Base-by-base conservation (phyloP, 53 echinoderm and acorn worm genomes). In the Patiria pectinifera region DNA sequence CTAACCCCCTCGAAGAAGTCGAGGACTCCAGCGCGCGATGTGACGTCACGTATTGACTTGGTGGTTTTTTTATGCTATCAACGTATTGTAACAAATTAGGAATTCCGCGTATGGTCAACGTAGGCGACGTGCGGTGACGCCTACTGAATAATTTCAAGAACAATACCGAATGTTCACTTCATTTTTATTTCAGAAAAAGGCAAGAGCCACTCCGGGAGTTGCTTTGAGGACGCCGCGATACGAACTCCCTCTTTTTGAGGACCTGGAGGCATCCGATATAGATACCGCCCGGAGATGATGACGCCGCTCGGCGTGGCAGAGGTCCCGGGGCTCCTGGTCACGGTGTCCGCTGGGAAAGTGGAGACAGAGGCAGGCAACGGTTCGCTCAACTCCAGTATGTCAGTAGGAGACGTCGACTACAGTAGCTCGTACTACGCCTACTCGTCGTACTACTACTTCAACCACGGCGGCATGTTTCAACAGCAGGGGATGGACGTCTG, bases 401-500 rank as follows among this genome's bases (percentile, higher is more conserved):
- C 19, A 0, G 45, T 0, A 8, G 88, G 24, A 26, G 78, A 44
- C 15, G 84, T 5, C 22, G 84, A 84, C 45, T 25, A 63, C 15
- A 84, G 43, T 35, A 84, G 66, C 13, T 71, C 48, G 6, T 62
- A 61, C 63, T 69, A 11, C 26, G 18, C 72, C 26, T 90, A 70
- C 80, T 66, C 66, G 11, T 90, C 69, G n/a, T 81, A 19, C 24
- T 90, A 78, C 23, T 90, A 43, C 24, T 81, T 45, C 23, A 79
- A 26, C 10, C 21, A 63, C 22, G 22, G 19, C n/a, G 62, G 19
- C 45, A 89, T 79, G 6, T 71, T 75, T 49, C 6, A 45, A 12
- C 90, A 78, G 23, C 78, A 90, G 24, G 69, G 45, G 14, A 6
- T 78, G 26, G 90, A 90, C 22, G 62, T 66, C 16, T 93, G 93